Evolutionary conservation across 1,140 invertebrate species (phyloP), one percentile per base, ranked within the genome.

Genomic region (Cataglyphis hispanica): DNA sequence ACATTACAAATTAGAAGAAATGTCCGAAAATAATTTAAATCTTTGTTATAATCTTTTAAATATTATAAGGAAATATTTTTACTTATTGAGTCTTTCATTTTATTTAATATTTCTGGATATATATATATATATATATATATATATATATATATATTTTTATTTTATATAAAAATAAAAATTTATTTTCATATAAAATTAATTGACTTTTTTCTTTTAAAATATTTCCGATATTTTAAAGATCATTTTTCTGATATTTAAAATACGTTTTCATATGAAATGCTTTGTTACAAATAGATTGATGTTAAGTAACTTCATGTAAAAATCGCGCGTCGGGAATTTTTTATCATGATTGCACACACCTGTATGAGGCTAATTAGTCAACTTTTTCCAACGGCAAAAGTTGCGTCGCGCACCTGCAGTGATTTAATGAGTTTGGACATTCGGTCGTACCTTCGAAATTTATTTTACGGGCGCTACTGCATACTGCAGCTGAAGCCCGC

Each of bases 371-470:
- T 83, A 83, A 83, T 83, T 83, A 83, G 78, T 43, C 67, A 83
- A 83, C 78, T 74, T 83, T 83, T 83, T 83, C n/a, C 40, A 25
- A 40, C 37, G 67, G 78, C 78, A 83, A 61, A 83, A 83, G 37
- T 74, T 72, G 43, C 67, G 40, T 83, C 67, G 78, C 78, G 56
- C 78, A 83, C 78, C 78, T 83, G 78, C 78, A 72, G 78, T 83
- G 78, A 83, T 83, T 83, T 83, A 83, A 83, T 58, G 67, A 83
- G 67, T 74, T 83, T 60, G 67, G 25, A 83, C 78, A 72, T 83
- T 72, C 50, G 25, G 50, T 5, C 13, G 27, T 43, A 31, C 22
- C 13, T 83, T 72, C 37, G 37, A 60, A 43, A 43, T 83, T 43
- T 19, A 46, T 72, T 83, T 83, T 83, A 61, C 67, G 8, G 31